Conservation (phyloP, 2,797 vertebrate genomes). For the Acanthornis magna region DNA sequence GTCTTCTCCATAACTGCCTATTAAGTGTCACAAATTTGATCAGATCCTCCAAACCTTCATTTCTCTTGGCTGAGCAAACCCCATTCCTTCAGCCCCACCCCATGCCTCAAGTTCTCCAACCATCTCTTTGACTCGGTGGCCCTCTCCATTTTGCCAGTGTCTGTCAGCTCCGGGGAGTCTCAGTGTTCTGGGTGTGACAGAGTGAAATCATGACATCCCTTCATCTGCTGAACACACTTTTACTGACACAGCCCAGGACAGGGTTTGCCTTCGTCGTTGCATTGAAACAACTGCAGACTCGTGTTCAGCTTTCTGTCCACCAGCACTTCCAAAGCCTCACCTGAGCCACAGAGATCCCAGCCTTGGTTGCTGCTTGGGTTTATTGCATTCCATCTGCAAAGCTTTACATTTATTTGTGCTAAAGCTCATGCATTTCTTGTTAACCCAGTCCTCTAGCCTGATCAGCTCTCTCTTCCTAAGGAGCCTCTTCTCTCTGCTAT, state of each 20-base stretch:
- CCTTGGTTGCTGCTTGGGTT: background rate
- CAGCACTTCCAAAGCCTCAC: background rate
- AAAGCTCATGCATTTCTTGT: background rate
- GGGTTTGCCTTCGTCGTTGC: background rate
- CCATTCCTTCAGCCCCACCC: background rate
- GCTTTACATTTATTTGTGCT: background rate
- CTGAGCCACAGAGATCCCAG: background rate
- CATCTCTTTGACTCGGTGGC: background rate
- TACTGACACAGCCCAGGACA: background rate
- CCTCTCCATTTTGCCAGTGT: background rate
- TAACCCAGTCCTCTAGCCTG: background rate
- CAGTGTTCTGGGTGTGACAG: background rate
- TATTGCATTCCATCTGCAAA: background rate
- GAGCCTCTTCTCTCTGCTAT: background rate
- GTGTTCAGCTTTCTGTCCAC: background rate
- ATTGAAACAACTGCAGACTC: accelerated
- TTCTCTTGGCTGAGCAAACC: background rate
- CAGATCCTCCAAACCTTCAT: background rate
- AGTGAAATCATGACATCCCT: background rate
- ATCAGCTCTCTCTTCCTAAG: background rate
- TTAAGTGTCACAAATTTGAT: background rate
- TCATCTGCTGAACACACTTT: background rate
- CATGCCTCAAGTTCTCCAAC: background rate
- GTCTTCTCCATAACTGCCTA: background rate
- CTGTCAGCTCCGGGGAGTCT: background rate